Conservation (phyloP, 2,888 invertebrate species). For the Hirtodrosophila confusa region DNA sequence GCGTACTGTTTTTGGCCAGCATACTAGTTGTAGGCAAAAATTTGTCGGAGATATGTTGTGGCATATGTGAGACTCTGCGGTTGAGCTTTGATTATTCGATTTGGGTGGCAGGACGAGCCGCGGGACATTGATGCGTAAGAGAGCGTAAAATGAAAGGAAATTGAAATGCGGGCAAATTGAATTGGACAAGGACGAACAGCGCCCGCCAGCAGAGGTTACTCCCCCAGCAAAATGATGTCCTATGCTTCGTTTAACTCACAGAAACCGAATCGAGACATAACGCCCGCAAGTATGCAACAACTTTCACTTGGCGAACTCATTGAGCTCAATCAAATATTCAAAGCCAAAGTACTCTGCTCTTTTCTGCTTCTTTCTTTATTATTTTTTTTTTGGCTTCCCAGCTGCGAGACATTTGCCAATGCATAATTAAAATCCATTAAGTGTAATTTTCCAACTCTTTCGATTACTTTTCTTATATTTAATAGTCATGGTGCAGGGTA, state of each 20-base stretch:
- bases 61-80: constrained; percentile 57
- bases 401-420: constrained; percentile 50
- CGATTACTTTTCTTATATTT: constrained; percentile 39
- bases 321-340: constrained; percentile 70
- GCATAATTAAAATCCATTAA: constrained; percentile 80
- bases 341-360: constrained; percentile 32
- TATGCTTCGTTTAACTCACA: constrained; percentile 70
- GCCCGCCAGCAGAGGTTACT: too few species aligned
- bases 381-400: constrained; percentile 39
- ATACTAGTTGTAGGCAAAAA: constrained; percentile 40
- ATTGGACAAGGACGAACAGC: constrained; percentile 54
- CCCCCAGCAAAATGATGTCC: constrained; percentile 29
- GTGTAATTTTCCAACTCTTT: constrained; percentile 68
- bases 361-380: not conserved
- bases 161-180: constrained; percentile 77
- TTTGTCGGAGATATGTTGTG: constrained; percentile 4
- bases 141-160: constrained; percentile 80
- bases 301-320: constrained; percentile 62
- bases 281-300: constrained; percentile 65
- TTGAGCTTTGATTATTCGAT: constrained; percentile 71
- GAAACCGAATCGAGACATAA: constrained; percentile 17
- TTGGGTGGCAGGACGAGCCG: constrained; percentile 40
- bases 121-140: constrained; percentile 59
- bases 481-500: constrained; percentile 1
- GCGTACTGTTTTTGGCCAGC: constrained; percentile 8